Conservation (phyloP, 2,797 vertebrate species). For the Trematomus bernacchii region DNA sequence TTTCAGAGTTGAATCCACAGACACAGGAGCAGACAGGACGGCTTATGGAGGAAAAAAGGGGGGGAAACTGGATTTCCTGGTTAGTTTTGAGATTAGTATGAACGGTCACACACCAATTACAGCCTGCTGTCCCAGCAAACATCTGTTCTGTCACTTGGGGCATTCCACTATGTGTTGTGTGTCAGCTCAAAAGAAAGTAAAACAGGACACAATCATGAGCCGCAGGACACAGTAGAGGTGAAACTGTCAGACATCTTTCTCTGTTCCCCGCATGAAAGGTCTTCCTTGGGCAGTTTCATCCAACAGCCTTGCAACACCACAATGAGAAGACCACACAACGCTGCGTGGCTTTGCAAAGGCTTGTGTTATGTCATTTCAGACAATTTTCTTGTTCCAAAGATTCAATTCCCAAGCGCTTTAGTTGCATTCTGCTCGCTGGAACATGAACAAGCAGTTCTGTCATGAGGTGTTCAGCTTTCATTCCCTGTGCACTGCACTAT, state of each 20-base stretch:
- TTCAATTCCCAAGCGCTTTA: not conserved
- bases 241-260: not conserved
- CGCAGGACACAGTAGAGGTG: not conserved
- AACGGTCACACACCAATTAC: not conserved
- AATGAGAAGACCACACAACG: not conserved
- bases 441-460: constrained; percentile 2
- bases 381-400: not conserved
- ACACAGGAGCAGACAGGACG: not conserved
- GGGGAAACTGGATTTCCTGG: constrained; percentile 38
- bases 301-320: not conserved
- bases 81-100: constrained; percentile 32
- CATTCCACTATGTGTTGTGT: not conserved
- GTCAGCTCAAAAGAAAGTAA: not conserved
- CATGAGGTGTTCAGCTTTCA: not conserved
- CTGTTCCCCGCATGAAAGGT: not conserved
- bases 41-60: not conserved
- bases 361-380: not conserved
- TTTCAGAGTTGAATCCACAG: not conserved
- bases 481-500: not conserved
- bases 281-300: constrained; percentile 5
- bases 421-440: not conserved
- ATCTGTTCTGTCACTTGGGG: not conserved
- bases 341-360: not conserved
- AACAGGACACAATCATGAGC: not conserved
- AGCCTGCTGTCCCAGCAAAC: constrained; percentile 37